These are phyloP conservation scores for Protaetia brevitarsis DNA, from an alignment of 1,140 invertebrate species.

Conservation along the genomic window DNA sequence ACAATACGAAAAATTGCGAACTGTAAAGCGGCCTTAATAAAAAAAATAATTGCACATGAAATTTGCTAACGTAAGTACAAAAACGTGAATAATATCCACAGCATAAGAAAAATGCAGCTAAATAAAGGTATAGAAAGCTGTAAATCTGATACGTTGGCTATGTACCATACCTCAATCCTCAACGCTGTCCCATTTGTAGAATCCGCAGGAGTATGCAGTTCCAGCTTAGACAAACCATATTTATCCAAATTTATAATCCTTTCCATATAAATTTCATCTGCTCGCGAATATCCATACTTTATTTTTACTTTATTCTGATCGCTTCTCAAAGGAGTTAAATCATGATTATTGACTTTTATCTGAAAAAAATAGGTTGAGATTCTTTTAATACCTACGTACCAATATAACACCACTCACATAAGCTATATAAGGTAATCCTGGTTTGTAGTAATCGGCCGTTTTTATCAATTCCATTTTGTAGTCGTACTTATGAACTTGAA, in stretches of 20 bases:
- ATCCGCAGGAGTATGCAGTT: conserved; percentile 63
- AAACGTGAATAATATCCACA: too few relatives aligned
- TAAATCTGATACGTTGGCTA: not conserved
- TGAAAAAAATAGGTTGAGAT: conserved; percentile 41
- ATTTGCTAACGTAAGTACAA: too few relatives aligned
- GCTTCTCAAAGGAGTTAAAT: conserved; percentile 68
- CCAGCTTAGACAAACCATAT: conserved; percentile 68
- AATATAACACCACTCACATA: conserved; percentile 59
- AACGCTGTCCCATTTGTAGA: conserved; percentile 54
- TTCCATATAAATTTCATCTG: conserved; percentile 62
- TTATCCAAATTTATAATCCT: conserved; percentile 59
- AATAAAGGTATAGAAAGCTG: too few relatives aligned
- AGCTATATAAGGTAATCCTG: conserved; percentile 77
- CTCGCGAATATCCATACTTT: conserved; percentile 64
- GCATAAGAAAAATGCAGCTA: too few relatives aligned
- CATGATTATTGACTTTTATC: conserved; percentile 72
- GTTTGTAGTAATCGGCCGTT: conserved; percentile 82
- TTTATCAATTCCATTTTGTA: conserved; percentile 81
- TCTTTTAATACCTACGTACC: not conserved
- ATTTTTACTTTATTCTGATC: conserved; percentile 62
- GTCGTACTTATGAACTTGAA: conserved; percentile 75
- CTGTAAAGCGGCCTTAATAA: too few relatives aligned
- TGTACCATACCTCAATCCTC: conserved; percentile 57
- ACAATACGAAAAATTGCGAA: too few relatives aligned
- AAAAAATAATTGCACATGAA: too few relatives aligned